Base-by-base conservation (phyloP, 2,113 vertebrate genomes). In the Dromiciops gliroides region DNA sequence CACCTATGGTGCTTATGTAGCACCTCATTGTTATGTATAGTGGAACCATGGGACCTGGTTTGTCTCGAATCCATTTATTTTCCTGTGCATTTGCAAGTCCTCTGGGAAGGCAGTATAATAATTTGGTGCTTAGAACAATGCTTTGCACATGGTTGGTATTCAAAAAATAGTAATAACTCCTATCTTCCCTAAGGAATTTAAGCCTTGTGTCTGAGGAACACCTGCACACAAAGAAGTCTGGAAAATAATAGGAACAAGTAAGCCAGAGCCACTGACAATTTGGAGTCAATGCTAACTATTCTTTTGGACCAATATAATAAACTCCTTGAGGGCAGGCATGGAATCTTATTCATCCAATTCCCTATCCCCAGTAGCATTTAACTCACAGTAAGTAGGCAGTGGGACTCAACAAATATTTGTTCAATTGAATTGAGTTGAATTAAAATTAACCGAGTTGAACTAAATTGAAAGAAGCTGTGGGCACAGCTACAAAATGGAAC, bases 151-250 rank as follows among this genome's bases (percentile, higher is more conserved):
- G 83, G 9, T 90, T 95, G 94, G 93, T 94, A 93, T 91, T 47
- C 14, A 89, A 48, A 91, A 92, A 94, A 89, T 50, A 92, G 51
- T 96, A 94, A 91, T 24, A 94, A 56, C 31, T 89, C 93, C 50
- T 92, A 67, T 50, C 47, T 56, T 95, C 52, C 50, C 88, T 93
- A 8, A 93, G 51, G 49, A 96, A 90, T 97, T 95, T 48, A n/a
- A 91, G 5, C 92, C 92, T 88, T 88, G 50, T 95, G 60, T 93
- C 88, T 94, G 89, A 92, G 51, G 48, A 94, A 92, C 89, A 97
- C 95, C 88, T 91, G 91, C 1, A 47, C 47, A 60, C 89, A 44
- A 95, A 53, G 7, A n/a, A 96, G 90, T 95, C 91, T 96, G 94
- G 49, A 91, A 96, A 92, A 75, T 0, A 53, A 10, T 19, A 50